These are phyloP conservation scores for Macropis europaea DNA, from an alignment of 2,888 invertebrate genomes.

Conservation along the genomic window DNA sequence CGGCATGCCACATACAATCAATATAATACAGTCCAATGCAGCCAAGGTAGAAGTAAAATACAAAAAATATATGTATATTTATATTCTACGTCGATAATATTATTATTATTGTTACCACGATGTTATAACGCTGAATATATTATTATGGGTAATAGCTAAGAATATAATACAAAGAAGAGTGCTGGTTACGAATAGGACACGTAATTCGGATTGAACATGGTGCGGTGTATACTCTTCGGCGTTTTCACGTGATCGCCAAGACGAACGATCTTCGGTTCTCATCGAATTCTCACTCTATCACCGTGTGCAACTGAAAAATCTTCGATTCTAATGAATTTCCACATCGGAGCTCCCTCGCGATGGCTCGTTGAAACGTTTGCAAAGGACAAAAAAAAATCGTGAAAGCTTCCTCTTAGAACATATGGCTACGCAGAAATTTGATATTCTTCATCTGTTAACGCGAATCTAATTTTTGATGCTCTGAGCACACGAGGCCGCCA, in stretches of 20 bases:
- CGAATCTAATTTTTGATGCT: too few relatives aligned
- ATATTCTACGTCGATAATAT: constrained; percentile 68
- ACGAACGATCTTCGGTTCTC: constrained; percentile 18
- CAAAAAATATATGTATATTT: constrained; percentile 73
- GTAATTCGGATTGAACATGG: constrained; percentile 64
- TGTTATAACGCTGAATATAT: constrained; percentile 70
- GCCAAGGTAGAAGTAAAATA: constrained; percentile 76
- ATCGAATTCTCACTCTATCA: constrained; percentile 1
- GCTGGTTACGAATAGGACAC: constrained; percentile 66
- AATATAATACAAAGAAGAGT: constrained; percentile 71
- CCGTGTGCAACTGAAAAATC: constrained; percentile 1
- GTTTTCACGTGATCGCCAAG: constrained; percentile 3
- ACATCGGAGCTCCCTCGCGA: constrained; percentile 41
- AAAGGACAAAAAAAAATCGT: constrained; percentile 1
- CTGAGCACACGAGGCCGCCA: too few relatives aligned
- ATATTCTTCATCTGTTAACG: too few relatives aligned
- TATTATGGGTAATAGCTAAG: constrained; percentile 67
- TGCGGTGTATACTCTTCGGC: constrained; percentile 34
- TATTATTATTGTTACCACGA: constrained; percentile 69
- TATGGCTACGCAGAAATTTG: too few relatives aligned
- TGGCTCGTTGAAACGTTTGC: constrained; percentile 1
- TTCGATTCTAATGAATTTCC: constrained; percentile 24
- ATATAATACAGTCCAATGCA: constrained; percentile 76
- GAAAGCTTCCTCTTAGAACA: neutral
- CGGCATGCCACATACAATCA: constrained; percentile 75